phyloP scores from a whole-genome alignment of 1,140 invertebrate species.

The Mylabris phalerata region DNA sequence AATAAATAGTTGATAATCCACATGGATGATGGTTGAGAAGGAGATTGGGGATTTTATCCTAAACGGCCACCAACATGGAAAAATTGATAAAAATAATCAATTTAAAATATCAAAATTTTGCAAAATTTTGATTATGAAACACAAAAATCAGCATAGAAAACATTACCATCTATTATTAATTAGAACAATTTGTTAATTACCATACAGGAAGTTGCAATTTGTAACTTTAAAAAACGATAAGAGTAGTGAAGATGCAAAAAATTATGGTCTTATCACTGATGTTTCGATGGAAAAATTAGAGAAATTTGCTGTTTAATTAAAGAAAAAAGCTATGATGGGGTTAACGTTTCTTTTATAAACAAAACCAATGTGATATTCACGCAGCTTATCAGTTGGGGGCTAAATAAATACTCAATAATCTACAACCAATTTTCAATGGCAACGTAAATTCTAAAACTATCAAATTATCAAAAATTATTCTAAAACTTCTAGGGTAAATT shows the following conservation, averaged over 20 bases:
- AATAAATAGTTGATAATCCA: conserved; percentile 80
- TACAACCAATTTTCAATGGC: conserved; percentile 85
- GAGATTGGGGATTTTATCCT: conserved; percentile 84
- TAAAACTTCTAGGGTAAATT: conserved; percentile 61
- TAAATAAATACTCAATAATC: conserved; percentile 55
- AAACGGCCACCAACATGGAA: conserved; percentile 80
- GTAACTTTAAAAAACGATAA: too few species aligned
- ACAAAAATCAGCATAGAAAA: too few species aligned
- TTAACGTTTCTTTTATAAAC: conserved; percentile 78
- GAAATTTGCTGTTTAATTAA: too few species aligned
- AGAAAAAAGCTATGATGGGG: not conserved
- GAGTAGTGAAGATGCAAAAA: too few species aligned
- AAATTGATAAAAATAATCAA: conserved; percentile 33
- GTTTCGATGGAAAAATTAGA: too few species aligned
- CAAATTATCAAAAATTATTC: not conserved
- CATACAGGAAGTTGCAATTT: too few species aligned
- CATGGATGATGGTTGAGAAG: conserved; percentile 80
- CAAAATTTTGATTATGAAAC: not conserved
- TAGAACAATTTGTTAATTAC: too few species aligned
- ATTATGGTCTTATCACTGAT: conserved; percentile 41
- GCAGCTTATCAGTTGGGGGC: conserved; percentile 65
- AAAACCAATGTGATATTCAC: conserved; percentile 61
- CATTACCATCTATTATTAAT: too few species aligned
- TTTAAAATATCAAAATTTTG: not conserved
- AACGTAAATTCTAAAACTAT: conserved; percentile 56